phyloP scores from a whole-genome alignment of 2,888 invertebrate species.

The Nipponacmea schrenckii region DNA sequence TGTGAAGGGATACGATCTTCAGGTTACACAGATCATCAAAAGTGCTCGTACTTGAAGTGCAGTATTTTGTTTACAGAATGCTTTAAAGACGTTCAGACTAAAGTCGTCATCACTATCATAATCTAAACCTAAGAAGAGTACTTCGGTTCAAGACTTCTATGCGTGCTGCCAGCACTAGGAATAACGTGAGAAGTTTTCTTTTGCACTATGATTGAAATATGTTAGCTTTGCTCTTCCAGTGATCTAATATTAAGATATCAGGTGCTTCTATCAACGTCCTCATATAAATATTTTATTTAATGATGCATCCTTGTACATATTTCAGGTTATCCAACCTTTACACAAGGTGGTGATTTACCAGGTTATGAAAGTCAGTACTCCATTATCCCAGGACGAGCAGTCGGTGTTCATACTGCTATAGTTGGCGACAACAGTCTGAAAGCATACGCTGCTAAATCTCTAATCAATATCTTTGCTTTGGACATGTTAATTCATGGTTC shows the following conservation, averaged over 20 bases:
- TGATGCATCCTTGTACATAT: not conserved
- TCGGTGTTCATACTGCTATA: slow-evolving; percentile 33
- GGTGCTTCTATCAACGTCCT: not conserved
- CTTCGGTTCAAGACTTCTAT: too few species aligned
- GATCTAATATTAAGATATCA: not conserved
- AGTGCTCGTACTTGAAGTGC: too few species aligned
- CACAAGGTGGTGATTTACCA: slow-evolving; percentile 36
- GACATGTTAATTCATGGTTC: slow-evolving; percentile 27
- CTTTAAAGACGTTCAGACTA: too few species aligned
- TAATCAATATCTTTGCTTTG: slow-evolving; percentile 30
- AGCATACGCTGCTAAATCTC: slow-evolving; percentile 29
- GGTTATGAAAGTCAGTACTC: slow-evolving; percentile 36
- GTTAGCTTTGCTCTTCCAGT: not conserved
- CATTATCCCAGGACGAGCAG: slow-evolving; percentile 26
- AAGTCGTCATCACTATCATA: too few species aligned
- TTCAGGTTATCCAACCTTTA: slow-evolving; percentile 32
- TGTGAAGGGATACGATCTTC: not conserved
- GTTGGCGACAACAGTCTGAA: slow-evolving; percentile 24
- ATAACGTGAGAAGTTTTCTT: too few species aligned
- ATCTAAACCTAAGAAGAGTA: too few species aligned
- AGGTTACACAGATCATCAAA: too few species aligned
- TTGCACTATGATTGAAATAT: not conserved
- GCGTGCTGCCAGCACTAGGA: too few species aligned
- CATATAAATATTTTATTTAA: too few species aligned
- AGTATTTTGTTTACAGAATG: too few species aligned